phyloP scores from a whole-genome alignment of 2,113 vertebrate species.

The Phylloscopus whistleri region DNA sequence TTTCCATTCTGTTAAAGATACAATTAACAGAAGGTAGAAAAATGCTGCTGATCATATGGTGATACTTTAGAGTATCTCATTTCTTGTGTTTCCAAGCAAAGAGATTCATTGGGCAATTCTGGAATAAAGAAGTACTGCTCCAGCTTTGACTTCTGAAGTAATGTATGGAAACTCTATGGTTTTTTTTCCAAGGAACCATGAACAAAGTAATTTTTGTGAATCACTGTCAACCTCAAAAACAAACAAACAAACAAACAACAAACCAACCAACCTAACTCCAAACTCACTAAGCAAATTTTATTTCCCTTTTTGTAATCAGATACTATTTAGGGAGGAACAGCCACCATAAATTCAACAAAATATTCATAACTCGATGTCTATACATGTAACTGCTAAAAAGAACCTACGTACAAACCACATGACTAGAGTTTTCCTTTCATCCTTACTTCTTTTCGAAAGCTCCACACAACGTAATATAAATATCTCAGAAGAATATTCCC shows the following conservation, averaged over 20 bases:
- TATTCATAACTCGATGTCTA: not conserved
- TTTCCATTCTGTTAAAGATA: not conserved
- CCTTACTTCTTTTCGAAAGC: not conserved
- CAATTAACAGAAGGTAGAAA: not conserved
- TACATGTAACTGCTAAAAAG: not conserved
- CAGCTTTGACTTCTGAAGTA: not conserved
- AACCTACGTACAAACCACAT: not conserved
- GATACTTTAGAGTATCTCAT: not conserved
- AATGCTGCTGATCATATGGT: not conserved
- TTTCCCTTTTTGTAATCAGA: not conserved
- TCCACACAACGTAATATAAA: not conserved
- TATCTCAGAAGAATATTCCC: not conserved
- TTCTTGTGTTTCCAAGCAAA: not conserved
- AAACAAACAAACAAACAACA: too few relatives aligned
- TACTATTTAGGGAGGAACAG: not conserved
- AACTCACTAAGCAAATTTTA: not conserved
- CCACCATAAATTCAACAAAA: not conserved
- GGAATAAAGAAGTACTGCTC: not conserved
- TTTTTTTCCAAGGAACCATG: not conserved
- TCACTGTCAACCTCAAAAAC: not conserved
- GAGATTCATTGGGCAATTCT: not conserved
- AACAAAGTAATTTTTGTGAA: not conserved
- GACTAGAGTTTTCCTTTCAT: not conserved
- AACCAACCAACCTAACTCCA: not conserved
- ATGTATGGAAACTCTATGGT: not conserved